phyloP scores from a whole-genome alignment of 2,113 vertebrate species.

The Oostethus manadensis region DNA sequence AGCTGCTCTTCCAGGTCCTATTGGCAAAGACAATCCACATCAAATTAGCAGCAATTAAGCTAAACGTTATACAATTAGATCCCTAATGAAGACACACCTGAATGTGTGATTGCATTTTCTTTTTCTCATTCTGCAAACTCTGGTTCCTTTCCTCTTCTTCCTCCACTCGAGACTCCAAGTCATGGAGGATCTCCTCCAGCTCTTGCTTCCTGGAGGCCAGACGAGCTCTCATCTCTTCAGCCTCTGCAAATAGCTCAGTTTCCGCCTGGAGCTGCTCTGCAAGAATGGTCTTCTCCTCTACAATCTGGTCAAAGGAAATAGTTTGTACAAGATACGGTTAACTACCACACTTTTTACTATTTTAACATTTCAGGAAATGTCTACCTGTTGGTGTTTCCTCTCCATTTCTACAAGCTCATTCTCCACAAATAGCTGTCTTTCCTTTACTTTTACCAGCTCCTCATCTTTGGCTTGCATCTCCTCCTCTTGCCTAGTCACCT shows the following conservation, averaged over 20 bases:
- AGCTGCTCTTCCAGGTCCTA: slow-evolving; percentile 96
- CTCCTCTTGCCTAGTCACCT: slow-evolving; percentile 96
- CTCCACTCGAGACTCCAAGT: slow-evolving; percentile 93
- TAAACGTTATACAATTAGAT: not conserved
- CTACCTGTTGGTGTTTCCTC: slow-evolving; percentile 93
- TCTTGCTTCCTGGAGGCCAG: slow-evolving; percentile 94
- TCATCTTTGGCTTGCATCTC: slow-evolving; percentile 96
- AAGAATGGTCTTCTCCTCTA: slow-evolving; percentile 97
- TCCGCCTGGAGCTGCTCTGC: slow-evolving; percentile 96
- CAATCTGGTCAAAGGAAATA: slow-evolving; percentile 61
- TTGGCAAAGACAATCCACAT: not conserved
- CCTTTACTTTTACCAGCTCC: slow-evolving; percentile 93
- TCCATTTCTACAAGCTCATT: slow-evolving; percentile 93
- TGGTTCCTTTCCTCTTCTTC: slow-evolving; percentile 97
- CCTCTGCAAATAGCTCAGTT: slow-evolving; percentile 95
- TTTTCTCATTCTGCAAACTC: slow-evolving; percentile 92
- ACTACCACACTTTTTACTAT: too few species aligned
- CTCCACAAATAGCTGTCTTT: slow-evolving; percentile 92
- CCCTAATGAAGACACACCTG: slow-evolving; percentile 72
- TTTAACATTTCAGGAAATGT: not conserved
- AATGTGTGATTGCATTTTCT: slow-evolving; percentile 95
- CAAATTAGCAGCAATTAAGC: not conserved
- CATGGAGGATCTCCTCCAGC: slow-evolving; percentile 94
- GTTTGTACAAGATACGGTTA: too few species aligned
- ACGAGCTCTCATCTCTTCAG: slow-evolving; percentile 96